These are phyloP conservation scores for Dichetophora obliterata DNA, from an alignment of 2,888 invertebrate species.

Conservation along the genomic window DNA sequence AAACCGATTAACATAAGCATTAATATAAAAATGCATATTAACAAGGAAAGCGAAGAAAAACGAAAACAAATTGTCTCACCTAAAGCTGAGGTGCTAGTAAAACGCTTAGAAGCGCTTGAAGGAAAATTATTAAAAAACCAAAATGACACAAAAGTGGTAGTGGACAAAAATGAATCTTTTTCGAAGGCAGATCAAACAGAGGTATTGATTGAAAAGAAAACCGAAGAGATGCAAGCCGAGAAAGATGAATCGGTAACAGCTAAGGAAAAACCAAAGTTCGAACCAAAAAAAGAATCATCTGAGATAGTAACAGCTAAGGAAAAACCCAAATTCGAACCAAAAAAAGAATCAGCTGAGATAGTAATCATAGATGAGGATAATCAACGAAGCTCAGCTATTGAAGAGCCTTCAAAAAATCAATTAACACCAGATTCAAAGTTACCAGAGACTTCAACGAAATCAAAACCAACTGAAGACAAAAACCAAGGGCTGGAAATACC, in stretches of 20 bases:
- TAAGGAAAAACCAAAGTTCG: background rate
- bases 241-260: background rate
- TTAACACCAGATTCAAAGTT: background rate
- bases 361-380: background rate
- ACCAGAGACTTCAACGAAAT: background rate
- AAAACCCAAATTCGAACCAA: background rate
- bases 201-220: background rate
- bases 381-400: background rate
- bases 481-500: background rate
- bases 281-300: background rate
- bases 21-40: slow-evolving; percentile 64
- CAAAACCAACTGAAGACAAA: background rate
- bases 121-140: slow-evolving; percentile 48
- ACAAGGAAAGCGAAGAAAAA: slow-evolving; percentile 53
- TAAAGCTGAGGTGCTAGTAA: slow-evolving; percentile 55
- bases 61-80: slow-evolving; percentile 46
- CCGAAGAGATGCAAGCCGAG: background rate
- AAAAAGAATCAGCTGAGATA: background rate
- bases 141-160: slow-evolving; percentile 3
- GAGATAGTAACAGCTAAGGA: background rate
- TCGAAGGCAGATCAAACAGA: background rate
- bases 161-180: background rate
- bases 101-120: slow-evolving; percentile 60
- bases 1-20: slow-evolving; percentile 65
- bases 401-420: background rate